Evolutionary conservation across 2,113 vertebrate genomes (phyloP), one percentile per base, ranked within the genome.

Genomic region (Oreochromis niloticus): DNA sequence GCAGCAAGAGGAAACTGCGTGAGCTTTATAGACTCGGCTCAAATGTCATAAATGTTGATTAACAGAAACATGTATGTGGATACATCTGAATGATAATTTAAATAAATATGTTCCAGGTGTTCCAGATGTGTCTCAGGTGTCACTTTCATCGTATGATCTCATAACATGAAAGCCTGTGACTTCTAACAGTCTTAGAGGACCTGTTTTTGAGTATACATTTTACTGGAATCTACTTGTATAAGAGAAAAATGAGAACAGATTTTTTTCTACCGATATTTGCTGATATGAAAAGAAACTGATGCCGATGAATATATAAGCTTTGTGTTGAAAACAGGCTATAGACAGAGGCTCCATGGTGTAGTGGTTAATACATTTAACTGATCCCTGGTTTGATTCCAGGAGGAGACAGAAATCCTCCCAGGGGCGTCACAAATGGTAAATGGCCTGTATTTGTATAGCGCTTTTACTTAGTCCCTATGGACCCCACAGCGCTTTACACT

Each of bases 301-400:
- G 34, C 17, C 1, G 10, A 66, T 12, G 1, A 66, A 0, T 9
- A 39, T 12, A n/a, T 36, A n/a, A 39, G 34, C 6, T n/a, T 36
- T 39, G 34, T 66, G 19, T 39, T 66, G 61, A 66, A 3, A 66
- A 39, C 32, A 66, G 6, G 13, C 19, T 7, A 66, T 66, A 39
- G 10, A n/a, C 61, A 39, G 34, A 12, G 17, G 61, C 61, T 66
- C 32, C 32, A n/a, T n/a, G 4, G 34, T n/a, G 61, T 66, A 39
- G 61, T 66, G 61, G 17, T 66, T 66, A 39, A 39, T 36, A 13
- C 6, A 39, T 0, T 13, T 13, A 0, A 36, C 34, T 39, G 32
- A 3, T 39, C 34, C 34, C 61, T 39, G 61, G 61, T 66, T 66
- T 39, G 61, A 66, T 66, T 66, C 61, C 1, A 39, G 9, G 61